A percentile compares a stretch with the other conserved stretches of the same genome.
Evolutionary conservation across 2,113 vertebrate species (phyloP).

Genomic region (Podarcis muralis): DNA sequence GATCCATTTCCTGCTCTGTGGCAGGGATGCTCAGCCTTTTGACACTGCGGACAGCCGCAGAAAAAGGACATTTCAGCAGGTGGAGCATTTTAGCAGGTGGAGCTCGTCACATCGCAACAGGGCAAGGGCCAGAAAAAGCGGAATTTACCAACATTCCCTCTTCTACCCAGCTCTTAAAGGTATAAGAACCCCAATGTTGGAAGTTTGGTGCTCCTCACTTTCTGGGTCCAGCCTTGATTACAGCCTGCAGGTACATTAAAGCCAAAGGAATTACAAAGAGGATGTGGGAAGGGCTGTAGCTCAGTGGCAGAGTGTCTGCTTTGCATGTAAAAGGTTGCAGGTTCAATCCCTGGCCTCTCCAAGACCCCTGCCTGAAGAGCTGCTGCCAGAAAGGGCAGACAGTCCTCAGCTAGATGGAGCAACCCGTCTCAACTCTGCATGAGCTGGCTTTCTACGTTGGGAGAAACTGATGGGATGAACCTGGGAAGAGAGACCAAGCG

Average conservation of each 20-base stretch:
- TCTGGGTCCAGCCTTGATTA: neutral
- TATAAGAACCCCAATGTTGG: neutral
- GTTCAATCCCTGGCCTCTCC: too few species aligned
- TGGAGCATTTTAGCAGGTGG: neutral
- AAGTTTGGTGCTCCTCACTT: neutral
- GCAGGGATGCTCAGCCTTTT: neutral
- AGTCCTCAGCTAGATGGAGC: too few species aligned
- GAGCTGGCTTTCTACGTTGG: too few species aligned
- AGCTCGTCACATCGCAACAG: neutral
- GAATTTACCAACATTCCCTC: neutral
- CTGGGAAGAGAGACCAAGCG: too few species aligned
- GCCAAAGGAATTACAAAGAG: neutral
- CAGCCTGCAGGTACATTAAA: neutral
- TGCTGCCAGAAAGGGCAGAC: too few species aligned
- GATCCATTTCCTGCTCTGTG: neutral
- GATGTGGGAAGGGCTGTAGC: neutral
- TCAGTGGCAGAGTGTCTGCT: too few species aligned
- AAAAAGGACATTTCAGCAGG: neutral
- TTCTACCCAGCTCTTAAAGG: neutral
- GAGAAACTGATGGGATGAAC: neutral
- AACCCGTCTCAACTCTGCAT: too few species aligned
- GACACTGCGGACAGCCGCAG: neutral
- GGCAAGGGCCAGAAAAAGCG: neutral
- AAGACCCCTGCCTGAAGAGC: too few species aligned
- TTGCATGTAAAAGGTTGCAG: too few species aligned